Base-by-base conservation (phyloP, 2,113 vertebrate species). In the Solea solea region DNA sequence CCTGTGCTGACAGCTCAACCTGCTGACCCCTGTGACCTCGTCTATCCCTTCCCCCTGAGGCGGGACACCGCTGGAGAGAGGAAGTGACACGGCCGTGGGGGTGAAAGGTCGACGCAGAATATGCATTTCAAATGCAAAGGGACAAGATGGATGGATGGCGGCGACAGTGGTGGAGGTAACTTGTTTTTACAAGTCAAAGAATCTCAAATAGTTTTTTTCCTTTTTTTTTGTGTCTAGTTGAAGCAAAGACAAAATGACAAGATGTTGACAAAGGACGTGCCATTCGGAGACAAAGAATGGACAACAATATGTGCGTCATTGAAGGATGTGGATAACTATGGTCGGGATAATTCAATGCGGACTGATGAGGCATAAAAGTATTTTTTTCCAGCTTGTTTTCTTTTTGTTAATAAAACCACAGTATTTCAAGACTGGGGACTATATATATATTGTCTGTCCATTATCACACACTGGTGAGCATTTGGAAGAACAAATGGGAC, bases 1-100 rank as follows among this genome's bases (percentile, higher is more conserved):
- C 76, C 79, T 76, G 73, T 70, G 64, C 64, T 70, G 80, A 85
- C 85, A 88, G 81, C 79, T 88, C 80, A 72, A 74, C 77, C 69
- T 79, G 80, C 86, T 80, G 12, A 88, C 86, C 84, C 59, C 6
- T 57, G 54, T 59, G 76, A 86, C 79, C 83, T 48, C 21, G 3
- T 54, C 62, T 46, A 5, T 44, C 48, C 42, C 49, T 41, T 15
- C 55, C 16, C 49, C 50, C 60, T 7, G n/a, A 21, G 73, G 58
- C 9, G 46, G 73, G 71, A 78, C 73, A 40, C 58, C 34, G 28
- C 40, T 49, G 28, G 69, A 82, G 71, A 70, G 74, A 87, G 86
- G 84, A 88, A 88, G 82, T 72, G 74, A 73, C 83, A 87, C n/a
- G 56, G 67, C 74, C 42, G 14, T 0, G 3, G 71, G 71, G 79